These are phyloP conservation scores for Aurelia sp. DNA, from an alignment of 30 jellyfish, hydroid and myxozoan species.

Conservation along the genomic window DNA sequence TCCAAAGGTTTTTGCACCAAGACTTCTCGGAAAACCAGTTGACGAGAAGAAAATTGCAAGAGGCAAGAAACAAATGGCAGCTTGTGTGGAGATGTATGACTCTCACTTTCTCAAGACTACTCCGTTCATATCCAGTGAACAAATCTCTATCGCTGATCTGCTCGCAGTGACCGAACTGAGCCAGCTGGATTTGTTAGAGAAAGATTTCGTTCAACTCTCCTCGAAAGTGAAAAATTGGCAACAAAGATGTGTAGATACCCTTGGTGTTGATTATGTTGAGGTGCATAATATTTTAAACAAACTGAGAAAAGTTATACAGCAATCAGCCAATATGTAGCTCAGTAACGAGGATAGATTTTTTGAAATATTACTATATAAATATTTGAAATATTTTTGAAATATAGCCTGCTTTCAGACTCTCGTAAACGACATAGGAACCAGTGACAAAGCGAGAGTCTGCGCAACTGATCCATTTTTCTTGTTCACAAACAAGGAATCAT, in stretches of 20 bases:
- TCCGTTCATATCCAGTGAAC: conserved; percentile 70
- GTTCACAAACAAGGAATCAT: too few species aligned
- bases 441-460: too few species aligned
- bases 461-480: too few species aligned
- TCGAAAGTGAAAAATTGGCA: conserved; percentile 73
- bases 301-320: conserved; percentile 5
- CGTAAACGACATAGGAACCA: too few species aligned
- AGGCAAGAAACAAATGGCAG: conserved; percentile 28
- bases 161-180: conserved; percentile 84
- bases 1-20: conserved; percentile 74
- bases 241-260: conserved; percentile 51
- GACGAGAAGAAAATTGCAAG: conserved; percentile 31
- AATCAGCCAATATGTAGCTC: conserved; percentile 1
- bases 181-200: conserved; percentile 72
- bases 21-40: conserved; percentile 85
- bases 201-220: conserved; percentile 37
- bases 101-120: conserved; percentile 69
- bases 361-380: too few species aligned
- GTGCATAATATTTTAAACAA: conserved; percentile 66
- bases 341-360: too few species aligned
- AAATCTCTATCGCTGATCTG: conserved; percentile 88
- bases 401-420: too few species aligned
- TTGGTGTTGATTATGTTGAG: conserved; percentile 79
- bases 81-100: conserved; percentile 60
- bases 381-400: too few species aligned